Base-by-base conservation (phyloP, 2,888 invertebrate species). In the Plebejus melissa region DNA sequence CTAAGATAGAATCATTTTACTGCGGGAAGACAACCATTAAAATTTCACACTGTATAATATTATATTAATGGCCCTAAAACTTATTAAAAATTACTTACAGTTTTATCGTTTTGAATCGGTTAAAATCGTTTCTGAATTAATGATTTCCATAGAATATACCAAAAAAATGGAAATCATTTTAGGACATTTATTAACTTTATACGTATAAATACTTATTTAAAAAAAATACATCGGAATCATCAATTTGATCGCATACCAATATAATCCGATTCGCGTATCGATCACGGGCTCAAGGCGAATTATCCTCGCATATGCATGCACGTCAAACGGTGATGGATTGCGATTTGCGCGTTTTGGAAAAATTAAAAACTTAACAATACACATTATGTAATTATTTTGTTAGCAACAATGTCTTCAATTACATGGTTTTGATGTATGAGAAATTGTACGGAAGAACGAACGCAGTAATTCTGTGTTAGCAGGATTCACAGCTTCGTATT, bases 261-360 rank as follows among this genome's bases (percentile, higher is more conserved):
- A 60, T 1, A 65, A 65, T 65, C 65, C 36, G 65, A 32, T 36
- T 6, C 22, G 72, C 50, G 13, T 11, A 54, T 72, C 72, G 72
- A 72, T 72, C 72, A 72, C 28, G 6, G 54, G 16, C 50, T 13
- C 32, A 72, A 72, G 13, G 28, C 22, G 13, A 28, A 32, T 72
- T 84, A 82, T 83, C 82, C 81, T 79, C 79, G 80, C 80, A 81
- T 80, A 82, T 16, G 46, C 46, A 46, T 80, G 80, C 82, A 80
- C 80, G 82, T 81, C 72, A 84, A 81, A 82, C 78, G 76, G 83
- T 86, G 85, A 87, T 87, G 80, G 83, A 87, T 86, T 80, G 79
- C 79, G 80, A 82, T 80, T 82, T 79, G 79, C 79, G 80, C 82
- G 80, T 82, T 79, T 79, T 77, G 77, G 79, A 83, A 82, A 82